These are phyloP conservation scores for Nothoprocta pentlandii DNA, from an alignment of 2,113 vertebrate genomes.

Conservation along the genomic window DNA sequence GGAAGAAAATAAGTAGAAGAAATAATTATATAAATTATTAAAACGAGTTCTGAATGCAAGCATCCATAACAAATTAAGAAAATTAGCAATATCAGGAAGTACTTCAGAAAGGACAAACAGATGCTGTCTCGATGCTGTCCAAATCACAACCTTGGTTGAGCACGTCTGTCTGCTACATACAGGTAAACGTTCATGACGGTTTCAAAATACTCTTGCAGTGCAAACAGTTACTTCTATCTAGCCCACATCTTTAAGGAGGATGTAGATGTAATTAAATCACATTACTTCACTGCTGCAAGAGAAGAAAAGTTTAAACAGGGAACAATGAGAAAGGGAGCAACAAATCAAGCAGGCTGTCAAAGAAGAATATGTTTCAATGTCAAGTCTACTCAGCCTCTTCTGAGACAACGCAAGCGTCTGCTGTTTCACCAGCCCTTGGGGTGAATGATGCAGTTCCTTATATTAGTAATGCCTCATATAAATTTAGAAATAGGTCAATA, in stretches of 20 bases:
- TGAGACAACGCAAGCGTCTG: not conserved
- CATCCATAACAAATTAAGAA: not conserved
- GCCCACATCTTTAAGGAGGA: not conserved
- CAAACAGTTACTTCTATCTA: not conserved
- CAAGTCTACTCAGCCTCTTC: not conserved
- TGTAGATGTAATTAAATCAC: not conserved
- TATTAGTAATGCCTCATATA: not conserved
- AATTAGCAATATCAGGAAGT: not conserved
- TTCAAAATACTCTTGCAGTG: not conserved
- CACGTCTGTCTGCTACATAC: not conserved
- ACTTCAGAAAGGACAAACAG: not conserved
- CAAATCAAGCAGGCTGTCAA: not conserved
- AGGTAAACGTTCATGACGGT: not conserved
- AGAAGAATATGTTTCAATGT: not conserved
- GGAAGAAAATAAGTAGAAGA: not conserved
- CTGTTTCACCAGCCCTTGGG: not conserved
- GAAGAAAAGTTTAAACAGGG: not conserved
- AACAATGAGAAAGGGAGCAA: not conserved
- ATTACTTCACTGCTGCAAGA: not conserved
- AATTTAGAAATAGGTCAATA: slow-evolving; percentile 22
- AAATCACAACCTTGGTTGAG: not conserved
- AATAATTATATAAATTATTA: not conserved
- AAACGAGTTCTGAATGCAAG: not conserved
- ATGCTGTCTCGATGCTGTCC: accelerated
- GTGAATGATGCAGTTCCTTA: not conserved